Evolutionary conservation across 2,888 invertebrate species (phyloP).

Genomic region (Rhopalosiphum nymphaeae): DNA sequence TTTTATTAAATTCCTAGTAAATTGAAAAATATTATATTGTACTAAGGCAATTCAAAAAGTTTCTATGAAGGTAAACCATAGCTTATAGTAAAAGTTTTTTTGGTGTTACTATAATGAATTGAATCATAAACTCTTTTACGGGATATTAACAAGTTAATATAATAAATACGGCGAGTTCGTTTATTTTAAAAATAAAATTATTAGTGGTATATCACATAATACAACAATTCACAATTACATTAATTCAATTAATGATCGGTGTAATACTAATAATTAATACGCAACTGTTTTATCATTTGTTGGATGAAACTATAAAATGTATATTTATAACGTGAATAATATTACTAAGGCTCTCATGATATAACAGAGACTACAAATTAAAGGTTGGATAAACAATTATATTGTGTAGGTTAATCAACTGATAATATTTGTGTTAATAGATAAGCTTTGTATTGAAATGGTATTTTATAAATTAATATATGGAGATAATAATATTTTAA

Average conservation of each 20-base stretch:
- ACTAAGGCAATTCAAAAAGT: not conserved
- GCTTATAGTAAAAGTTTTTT: slow-evolving; percentile 16
- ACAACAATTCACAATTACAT: not conserved
- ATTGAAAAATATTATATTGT: not conserved
- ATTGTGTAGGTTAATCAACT: not conserved
- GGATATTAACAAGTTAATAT: not conserved
- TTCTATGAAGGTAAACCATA: not conserved
- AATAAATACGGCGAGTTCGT: not conserved
- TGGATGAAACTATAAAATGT: not conserved
- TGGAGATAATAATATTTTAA: not conserved
- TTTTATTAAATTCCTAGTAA: slow-evolving; percentile 43
- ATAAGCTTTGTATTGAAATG: not conserved
- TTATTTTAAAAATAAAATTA: not conserved
- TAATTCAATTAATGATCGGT: not conserved
- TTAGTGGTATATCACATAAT: not conserved
- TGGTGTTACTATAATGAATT: not conserved
- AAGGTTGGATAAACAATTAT: not conserved
- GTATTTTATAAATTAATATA: not conserved
- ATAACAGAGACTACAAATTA: not conserved
- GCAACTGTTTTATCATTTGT: not conserved
- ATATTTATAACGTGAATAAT: not conserved
- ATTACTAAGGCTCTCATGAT: not conserved
- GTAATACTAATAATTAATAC: not conserved
- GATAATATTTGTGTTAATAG: too few relatives aligned
- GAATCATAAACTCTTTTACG: not conserved